These are phyloP conservation scores for Dromiciops gliroides DNA, from an alignment of 2,113 vertebrate genomes.

Conservation along the genomic window DNA sequence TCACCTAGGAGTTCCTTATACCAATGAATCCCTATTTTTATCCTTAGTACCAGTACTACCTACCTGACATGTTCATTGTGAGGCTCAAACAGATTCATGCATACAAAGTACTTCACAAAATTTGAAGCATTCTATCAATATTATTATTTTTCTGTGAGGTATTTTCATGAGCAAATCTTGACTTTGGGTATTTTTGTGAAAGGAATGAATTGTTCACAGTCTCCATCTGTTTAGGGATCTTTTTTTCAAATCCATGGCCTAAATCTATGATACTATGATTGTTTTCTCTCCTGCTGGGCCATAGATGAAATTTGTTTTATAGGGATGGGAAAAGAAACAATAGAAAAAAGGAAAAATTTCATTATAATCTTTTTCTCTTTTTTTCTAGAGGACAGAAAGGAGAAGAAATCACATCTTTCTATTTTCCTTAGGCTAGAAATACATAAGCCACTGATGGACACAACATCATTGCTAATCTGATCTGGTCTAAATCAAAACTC, in stretches of 20 bases:
- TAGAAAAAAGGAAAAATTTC: background rate
- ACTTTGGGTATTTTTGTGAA: background rate
- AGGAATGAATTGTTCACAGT: background rate
- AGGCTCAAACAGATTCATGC: background rate
- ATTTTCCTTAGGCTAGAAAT: background rate
- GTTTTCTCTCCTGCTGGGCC: background rate
- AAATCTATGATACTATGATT: background rate
- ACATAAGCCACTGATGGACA: too few species aligned
- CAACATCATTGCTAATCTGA: background rate
- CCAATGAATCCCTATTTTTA: background rate
- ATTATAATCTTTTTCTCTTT: background rate
- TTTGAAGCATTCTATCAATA: background rate
- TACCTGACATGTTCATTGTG: background rate
- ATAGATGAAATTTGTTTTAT: background rate
- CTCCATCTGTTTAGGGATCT: background rate
- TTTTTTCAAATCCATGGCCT: background rate
- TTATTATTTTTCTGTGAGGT: background rate
- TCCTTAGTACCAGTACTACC: background rate
- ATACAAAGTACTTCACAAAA: background rate
- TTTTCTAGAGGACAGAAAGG: background rate
- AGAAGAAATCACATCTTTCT: background rate
- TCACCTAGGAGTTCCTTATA: background rate
- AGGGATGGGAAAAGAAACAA: background rate
- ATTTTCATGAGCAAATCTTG: background rate
- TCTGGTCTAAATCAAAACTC: background rate